A percentile compares a stretch with the other conserved stretches of the same genome.
phyloP scores from a whole-genome alignment of 2,888 invertebrate genomes.

The Agrypnus murinus region DNA sequence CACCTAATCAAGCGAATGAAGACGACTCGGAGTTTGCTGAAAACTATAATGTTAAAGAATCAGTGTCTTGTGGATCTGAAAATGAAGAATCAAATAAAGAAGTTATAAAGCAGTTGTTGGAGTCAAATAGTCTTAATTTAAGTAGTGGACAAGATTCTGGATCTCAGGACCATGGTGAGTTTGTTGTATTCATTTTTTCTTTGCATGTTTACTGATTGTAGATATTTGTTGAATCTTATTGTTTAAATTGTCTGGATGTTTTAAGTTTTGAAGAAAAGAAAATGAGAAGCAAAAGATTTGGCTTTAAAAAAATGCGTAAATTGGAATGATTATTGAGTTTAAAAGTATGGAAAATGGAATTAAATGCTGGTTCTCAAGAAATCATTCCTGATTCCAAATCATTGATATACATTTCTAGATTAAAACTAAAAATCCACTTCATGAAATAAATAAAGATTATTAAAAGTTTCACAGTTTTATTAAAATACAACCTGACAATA shows the following conservation, averaged over 20 bases:
- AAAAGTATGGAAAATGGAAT: no score
- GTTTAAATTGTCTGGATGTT: slow-evolving; percentile 1
- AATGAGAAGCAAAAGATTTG: no score
- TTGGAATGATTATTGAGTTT: no score
- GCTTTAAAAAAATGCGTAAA: no score
- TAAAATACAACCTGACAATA: no score
- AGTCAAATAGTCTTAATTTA: slow-evolving; percentile 39
- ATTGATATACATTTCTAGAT: no score
- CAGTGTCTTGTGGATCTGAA: slow-evolving; percentile 52
- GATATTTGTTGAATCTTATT: neutral
- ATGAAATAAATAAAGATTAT: no score
- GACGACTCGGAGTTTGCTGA: slow-evolving; percentile 55
- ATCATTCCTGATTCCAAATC: no score
- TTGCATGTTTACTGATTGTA: slow-evolving; percentile 30
- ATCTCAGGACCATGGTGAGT: slow-evolving; percentile 57
- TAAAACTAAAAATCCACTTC: no score
- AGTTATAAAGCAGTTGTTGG: slow-evolving; percentile 42
- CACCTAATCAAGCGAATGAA: slow-evolving; percentile 48
- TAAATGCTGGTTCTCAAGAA: no score
- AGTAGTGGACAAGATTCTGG: slow-evolving; percentile 47
- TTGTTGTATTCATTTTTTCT: neutral
- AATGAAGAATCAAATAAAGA: slow-evolving; percentile 57
- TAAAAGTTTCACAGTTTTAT: no score
- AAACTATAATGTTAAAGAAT: slow-evolving; percentile 51
- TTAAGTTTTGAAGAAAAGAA: neutral